A percentile compares a stretch with the other conserved stretches of the same genome.
Evolutionary conservation across 2,113 vertebrate species (phyloP).

Genomic region (Pomatostomus ruficeps): DNA sequence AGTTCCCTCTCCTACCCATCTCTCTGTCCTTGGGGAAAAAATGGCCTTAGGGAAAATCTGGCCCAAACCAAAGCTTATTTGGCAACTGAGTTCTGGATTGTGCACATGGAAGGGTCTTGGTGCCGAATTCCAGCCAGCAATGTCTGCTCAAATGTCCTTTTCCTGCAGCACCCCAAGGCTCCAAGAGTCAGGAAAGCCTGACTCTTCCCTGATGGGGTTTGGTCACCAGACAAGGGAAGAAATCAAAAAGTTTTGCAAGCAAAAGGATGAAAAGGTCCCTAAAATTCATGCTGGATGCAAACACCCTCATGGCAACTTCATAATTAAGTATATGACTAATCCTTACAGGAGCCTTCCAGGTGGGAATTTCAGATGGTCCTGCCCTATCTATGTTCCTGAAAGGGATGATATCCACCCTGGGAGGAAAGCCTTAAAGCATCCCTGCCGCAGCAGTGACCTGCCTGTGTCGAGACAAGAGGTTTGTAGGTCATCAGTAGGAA

Average conservation of each 20-base stretch:
- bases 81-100: accelerated
- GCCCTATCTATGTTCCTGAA: not conserved
- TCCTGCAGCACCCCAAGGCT: not conserved
- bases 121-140: not conserved
- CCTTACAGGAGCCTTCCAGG: accelerated
- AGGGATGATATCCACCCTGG: not conserved
- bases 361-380: not conserved
- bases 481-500: not conserved
- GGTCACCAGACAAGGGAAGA: not conserved
- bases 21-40: not conserved
- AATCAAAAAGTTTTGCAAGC: not conserved
- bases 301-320: accelerated
- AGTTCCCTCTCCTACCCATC: not conserved
- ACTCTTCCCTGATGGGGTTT: not conserved
- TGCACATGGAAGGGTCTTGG: not conserved
- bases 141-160: not conserved
- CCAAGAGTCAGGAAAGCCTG: not conserved
- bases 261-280: not conserved
- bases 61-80: not conserved
- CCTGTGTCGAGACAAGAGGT: not conserved
- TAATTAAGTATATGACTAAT: not conserved
- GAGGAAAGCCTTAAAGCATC: not conserved
- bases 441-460: accelerated
- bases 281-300: not conserved
- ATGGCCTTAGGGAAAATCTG: not conserved